Evolutionary conservation across 2,888 invertebrate species (phyloP).

Genomic region (Drosophila pullipes): DNA sequence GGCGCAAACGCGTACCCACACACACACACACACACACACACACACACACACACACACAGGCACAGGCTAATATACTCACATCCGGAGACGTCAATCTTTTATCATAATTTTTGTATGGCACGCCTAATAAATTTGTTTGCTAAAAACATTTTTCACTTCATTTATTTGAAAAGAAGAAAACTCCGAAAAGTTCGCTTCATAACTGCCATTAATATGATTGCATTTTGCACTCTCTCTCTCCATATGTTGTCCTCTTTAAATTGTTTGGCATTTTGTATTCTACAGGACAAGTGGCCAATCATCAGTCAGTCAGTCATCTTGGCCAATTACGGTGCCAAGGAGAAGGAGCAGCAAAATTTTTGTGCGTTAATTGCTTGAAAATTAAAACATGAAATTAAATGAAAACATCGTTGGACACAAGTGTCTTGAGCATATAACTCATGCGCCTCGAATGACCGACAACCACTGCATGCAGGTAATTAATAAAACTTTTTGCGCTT

Average conservation of each 20-base stretch:
- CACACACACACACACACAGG: slow-evolving; percentile 18
- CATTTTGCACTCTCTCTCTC: slow-evolving; percentile 22
- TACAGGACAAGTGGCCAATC: slow-evolving; percentile 36
- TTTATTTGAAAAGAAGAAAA: slow-evolving; percentile 63
- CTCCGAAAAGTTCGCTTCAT: not conserved
- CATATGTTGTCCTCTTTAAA: slow-evolving; percentile 17
- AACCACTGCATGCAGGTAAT: slow-evolving; percentile 74
- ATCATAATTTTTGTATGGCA: slow-evolving; percentile 72
- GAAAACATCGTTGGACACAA: slow-evolving; percentile 73
- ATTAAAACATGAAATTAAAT: slow-evolving; percentile 80
- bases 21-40: slow-evolving; percentile 19
- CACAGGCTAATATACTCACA: slow-evolving; percentile 8
- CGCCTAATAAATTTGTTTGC: slow-evolving; percentile 79
- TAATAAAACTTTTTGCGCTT: slow-evolving; percentile 71
- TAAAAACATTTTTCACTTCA: slow-evolving; percentile 78
- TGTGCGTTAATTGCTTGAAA: slow-evolving; percentile 78
- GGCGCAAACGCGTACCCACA: slow-evolving; percentile 2
- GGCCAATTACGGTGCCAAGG: slow-evolving; percentile 41
- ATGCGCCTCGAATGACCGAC: slow-evolving; percentile 57
- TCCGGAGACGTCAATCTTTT: slow-evolving; percentile 61
- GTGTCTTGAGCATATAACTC: slow-evolving; percentile 70
- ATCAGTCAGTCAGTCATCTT: slow-evolving; percentile 41
- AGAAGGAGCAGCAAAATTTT: slow-evolving; percentile 30
- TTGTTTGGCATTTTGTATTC: slow-evolving; percentile 25
- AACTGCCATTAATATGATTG: slow-evolving; percentile 28